Percentiles rank a stretch among this genome's conserved stretches.
These are phyloP conservation scores for Drosophila ezoana DNA, from an alignment of 2,888 invertebrate genomes.

Conservation along the genomic window DNA sequence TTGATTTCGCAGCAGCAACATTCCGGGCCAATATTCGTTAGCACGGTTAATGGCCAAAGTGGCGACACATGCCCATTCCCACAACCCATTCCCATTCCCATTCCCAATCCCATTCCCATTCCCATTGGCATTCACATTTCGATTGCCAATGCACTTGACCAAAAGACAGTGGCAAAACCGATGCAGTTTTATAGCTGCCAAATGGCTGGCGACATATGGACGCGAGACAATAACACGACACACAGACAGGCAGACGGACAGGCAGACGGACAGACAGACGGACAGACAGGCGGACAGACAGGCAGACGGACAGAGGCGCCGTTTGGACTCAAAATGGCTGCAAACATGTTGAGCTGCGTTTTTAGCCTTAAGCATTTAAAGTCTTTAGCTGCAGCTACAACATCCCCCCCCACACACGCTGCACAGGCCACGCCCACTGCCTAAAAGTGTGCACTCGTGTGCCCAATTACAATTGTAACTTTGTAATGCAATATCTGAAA, in stretches of 20 bases:
- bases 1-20: constrained; percentile 31
- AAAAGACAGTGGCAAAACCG: constrained; percentile 51
- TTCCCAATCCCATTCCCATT: constrained; percentile 16
- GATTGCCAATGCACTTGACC: constrained; percentile 59
- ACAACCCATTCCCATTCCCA: constrained; percentile 9
- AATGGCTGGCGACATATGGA: constrained; percentile 76
- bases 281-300: not conserved
- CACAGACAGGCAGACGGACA: constrained; percentile 1
- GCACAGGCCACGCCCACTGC: not conserved
- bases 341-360: not conserved
- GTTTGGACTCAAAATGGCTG: constrained; percentile 17
- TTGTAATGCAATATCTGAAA: constrained; percentile 46
- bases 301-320: constrained; percentile 12
- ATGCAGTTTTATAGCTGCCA: constrained; percentile 57
- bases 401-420: not conserved
- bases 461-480: constrained; percentile 64
- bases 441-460: constrained; percentile 30
- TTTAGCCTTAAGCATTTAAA: not conserved
- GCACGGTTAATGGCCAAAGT: constrained; percentile 53
- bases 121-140: constrained; percentile 37
- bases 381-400: too few relatives aligned
- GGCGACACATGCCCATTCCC: constrained; percentile 44
- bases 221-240: constrained; percentile 49
- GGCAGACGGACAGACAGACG: constrained; percentile 2
- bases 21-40: constrained; percentile 59